Conservation (phyloP, 2,113 vertebrate genomes). For the Pteruthius melanotis region DNA sequence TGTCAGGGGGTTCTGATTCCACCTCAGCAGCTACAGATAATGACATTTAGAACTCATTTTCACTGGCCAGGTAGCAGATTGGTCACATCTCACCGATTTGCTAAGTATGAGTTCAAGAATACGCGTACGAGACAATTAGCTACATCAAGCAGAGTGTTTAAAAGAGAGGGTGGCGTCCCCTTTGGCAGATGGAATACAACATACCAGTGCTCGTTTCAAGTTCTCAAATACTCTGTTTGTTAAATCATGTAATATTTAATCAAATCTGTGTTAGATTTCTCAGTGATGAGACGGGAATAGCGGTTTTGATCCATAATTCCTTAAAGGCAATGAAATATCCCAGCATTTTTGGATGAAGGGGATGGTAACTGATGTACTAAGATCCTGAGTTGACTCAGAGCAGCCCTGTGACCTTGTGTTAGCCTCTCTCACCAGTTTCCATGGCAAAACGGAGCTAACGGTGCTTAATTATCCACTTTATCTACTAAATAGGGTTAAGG, state of each 20-base stretch:
- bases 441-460: conserved; percentile 12
- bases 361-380: background rate
- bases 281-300: background rate
- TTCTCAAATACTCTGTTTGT: background rate
- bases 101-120: background rate
- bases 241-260: background rate
- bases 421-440: background rate
- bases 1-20: background rate
- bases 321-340: background rate
- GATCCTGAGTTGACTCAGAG: background rate
- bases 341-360: background rate
- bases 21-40: background rate
- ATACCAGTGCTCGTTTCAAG: background rate
- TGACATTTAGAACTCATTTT: background rate
- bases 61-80: background rate
- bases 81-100: background rate
- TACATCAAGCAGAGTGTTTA: background rate
- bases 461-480: conserved; percentile 40
- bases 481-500: conserved; percentile 30
- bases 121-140: background rate
- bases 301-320: background rate
- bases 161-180: background rate
- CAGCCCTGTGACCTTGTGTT: background rate
- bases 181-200: background rate
- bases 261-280: background rate